Conservation (phyloP, 2,888 invertebrate species). For the Phalera bucephala region DNA sequence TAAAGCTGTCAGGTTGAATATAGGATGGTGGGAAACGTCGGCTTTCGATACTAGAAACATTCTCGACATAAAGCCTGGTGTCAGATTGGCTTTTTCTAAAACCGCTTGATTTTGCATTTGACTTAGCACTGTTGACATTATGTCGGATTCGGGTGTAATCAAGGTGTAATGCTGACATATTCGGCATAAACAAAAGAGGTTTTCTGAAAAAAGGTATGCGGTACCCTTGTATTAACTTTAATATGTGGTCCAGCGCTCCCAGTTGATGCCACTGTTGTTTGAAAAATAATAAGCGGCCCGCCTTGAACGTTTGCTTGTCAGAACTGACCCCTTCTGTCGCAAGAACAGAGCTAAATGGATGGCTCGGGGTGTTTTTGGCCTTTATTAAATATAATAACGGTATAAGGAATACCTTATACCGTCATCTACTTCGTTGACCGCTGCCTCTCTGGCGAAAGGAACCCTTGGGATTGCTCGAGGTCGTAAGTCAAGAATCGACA, state of each 20-base stretch:
- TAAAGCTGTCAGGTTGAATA: conserved; percentile 2
- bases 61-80: neutral
- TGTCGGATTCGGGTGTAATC: neutral
- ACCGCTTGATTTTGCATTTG: neutral
- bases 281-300: neutral
- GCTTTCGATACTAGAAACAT: conserved; percentile 16
- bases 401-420: too few relatives aligned
- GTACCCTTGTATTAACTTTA: conserved; percentile 1
- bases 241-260: neutral
- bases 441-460: too few relatives aligned
- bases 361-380: neutral
- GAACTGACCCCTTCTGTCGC: neutral
- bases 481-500: too few relatives aligned
- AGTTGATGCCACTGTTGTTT: neutral
- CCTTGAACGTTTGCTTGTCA: neutral
- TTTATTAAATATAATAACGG: too few relatives aligned
- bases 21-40: conserved; percentile 7
- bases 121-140: neutral
- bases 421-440: too few relatives aligned
- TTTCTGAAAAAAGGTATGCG: neutral
- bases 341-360: too few relatives aligned
- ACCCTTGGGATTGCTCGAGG: too few relatives aligned
- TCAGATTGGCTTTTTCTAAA: neutral
- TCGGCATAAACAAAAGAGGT: neutral
- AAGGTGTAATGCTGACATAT: neutral